Base-by-base conservation (phyloP, 1,140 invertebrate genomes). In the Eumaeus atala region DNA sequence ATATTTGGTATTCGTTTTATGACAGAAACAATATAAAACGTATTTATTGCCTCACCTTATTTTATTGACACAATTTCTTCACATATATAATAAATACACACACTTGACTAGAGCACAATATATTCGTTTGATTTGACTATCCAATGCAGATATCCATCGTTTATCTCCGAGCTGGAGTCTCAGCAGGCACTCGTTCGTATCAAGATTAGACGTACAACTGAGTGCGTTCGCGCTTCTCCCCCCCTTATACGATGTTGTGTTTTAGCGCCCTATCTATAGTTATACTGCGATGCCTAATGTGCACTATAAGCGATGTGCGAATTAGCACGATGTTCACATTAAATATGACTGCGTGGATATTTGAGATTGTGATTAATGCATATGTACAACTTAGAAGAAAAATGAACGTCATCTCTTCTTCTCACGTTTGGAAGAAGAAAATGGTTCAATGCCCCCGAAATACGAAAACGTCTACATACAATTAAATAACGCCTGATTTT, bases 131-230 rank as follows among this genome's bases (percentile, higher is more conserved):
- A 5, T 4, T 44, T 40, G n/a, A 14, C 16, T 16, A 44, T 44
- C 40, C 1, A 14, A 9, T 14, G 40, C 17, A 44, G 14, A 44
- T 17, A 44, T 44, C 40, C 40, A 44, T 44, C 17, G 40, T 44
- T 16, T 44, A 16, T 14, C 16, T 7, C 9, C 40, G 16, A 28
- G 21, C 21, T 28, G 21, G 21, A 9, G 40, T 14, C 9, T 4
- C 38, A 44, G 16, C 48, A 51, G 54, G 54, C 67, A 61, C 33
- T 67, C 62, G 56, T 40, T 57, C 62, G 21, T 42, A 40, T 49
- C 61, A 47, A 67, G 58, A 70, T 67, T 67, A 70, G 64, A 67
- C 61, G 60, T 35, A 40, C 56, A 58, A 70, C 67, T 70, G 67
- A 52, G 59, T 58, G 54, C 60, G 59, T 49, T 34, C 47, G 44